These are phyloP conservation scores for Tridacna gigas DNA, from an alignment of 2,888 invertebrate species.

Conservation along the genomic window DNA sequence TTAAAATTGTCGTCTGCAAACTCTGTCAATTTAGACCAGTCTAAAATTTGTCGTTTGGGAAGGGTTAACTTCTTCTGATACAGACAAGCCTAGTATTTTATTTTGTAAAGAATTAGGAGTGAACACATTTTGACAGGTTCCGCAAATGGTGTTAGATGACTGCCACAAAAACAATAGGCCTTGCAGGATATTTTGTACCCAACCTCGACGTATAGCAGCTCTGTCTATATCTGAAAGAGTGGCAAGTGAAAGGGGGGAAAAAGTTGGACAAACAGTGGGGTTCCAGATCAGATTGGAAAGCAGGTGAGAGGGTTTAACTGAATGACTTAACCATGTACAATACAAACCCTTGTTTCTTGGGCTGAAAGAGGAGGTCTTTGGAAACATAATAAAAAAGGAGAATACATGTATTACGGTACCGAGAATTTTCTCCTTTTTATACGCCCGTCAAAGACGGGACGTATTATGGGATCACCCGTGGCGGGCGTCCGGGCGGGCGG, in stretches of 20 bases:
- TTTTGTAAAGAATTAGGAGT: neutral
- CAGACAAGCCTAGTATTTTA: too few relatives aligned
- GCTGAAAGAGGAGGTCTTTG: neutral
- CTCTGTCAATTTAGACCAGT: too few relatives aligned
- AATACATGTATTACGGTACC: too few relatives aligned
- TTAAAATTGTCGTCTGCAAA: neutral
- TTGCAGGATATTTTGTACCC: conserved; percentile 95
- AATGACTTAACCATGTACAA: neutral
- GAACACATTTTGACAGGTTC: conserved; percentile 88
- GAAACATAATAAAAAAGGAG: neutral
- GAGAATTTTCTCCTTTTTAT: too few relatives aligned
- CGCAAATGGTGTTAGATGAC: conserved; percentile 95
- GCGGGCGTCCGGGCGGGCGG: too few relatives aligned
- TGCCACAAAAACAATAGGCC: conserved; percentile 87
- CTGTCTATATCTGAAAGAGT: conserved; percentile 96
- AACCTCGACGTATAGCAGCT: conserved; percentile 96
- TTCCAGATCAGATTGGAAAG: conserved; percentile 97
- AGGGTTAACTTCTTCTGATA: neutral
- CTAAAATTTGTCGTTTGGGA: too few relatives aligned
- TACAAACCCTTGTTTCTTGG: neutral
- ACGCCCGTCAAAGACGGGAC: too few relatives aligned
- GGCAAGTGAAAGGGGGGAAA: conserved; percentile 93
- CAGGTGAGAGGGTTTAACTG: conserved; percentile 84
- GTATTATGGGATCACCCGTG: too few relatives aligned
- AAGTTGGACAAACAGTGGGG: conserved; percentile 92